Base-by-base conservation (phyloP, 1,140 invertebrate genomes). In the Drosophila pallidifrons region DNA sequence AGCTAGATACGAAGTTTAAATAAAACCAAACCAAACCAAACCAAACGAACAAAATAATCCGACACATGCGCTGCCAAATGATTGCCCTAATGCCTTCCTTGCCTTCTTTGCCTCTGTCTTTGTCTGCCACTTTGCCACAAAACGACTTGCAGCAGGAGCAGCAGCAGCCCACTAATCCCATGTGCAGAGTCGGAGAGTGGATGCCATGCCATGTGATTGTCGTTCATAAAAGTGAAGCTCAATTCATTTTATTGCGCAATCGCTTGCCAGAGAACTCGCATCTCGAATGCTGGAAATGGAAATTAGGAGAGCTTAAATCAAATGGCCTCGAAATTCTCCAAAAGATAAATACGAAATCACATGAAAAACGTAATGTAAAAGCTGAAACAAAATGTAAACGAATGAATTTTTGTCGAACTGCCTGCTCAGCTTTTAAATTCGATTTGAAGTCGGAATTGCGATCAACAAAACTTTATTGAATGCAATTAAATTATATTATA, bases 11-110 rank as follows among this genome's bases (percentile, higher is more conserved):
- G 47, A 70, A 87, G 87, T 87, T 87, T 88, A 81, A 87, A 87
- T 83, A 77, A 64, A 75, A 63, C 32, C 32, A 41, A 43, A 52
- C 32, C 16, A 28, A 63, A 63, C 25, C 59, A 81, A 86, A 72
- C 57, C 59, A 79, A 86, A 58, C 55, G 68, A 83, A 89, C 81
- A 85, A 85, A 89, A 85, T 89, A 89, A 89, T 89, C 85, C 79
- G 85, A 89, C 86, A 89, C 85, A 89, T 90, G 79, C 79, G 82
- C 82, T 86, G 72, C 75, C 79, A 87, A 86, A 82, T 86, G 82
- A 86, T 87, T 82, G 68, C 82, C 75, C 69, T 75, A 79, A 77
- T 61, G 63, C 65, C 46, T 28, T n/a, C 58, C 35, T 51, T 32
- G 25, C 28, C 8, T 16, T 13, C 25, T 16, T 57, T 55, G 45